phyloP scores from a whole-genome alignment of 2,797 vertebrate species.

The Orestias chungarensis region DNA sequence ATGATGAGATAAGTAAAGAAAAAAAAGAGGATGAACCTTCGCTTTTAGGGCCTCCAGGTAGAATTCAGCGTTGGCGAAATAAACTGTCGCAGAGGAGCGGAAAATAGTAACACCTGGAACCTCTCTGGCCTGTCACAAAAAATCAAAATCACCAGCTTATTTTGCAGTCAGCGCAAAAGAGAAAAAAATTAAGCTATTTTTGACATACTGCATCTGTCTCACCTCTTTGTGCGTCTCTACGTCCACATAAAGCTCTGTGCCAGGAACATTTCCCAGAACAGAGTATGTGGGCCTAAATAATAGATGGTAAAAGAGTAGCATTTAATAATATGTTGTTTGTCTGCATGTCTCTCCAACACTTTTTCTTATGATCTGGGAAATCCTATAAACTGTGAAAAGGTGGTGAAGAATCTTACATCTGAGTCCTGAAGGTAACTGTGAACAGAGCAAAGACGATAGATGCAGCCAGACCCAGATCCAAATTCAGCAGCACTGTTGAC shows the following conservation, averaged over 20 bases:
- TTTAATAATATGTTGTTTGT: not conserved
- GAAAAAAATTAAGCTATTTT: not conserved
- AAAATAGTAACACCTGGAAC: slow-evolving; percentile 94
- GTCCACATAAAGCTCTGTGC: slow-evolving; percentile 83
- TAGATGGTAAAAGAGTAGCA: not conserved
- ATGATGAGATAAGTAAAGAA: not conserved
- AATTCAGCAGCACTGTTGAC: slow-evolving; percentile 87
- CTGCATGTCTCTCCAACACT: not conserved
- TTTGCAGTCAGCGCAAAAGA: not conserved
- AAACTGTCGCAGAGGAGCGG: slow-evolving; percentile 89
- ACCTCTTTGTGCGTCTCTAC: slow-evolving; percentile 79
- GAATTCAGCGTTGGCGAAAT: slow-evolving; percentile 95
- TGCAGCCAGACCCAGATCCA: slow-evolving; percentile 90
- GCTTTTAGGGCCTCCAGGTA: slow-evolving; percentile 88
- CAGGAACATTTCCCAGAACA: slow-evolving; percentile 80
- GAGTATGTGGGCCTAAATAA: slow-evolving; percentile 79
- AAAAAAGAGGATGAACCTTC: slow-evolving; percentile 80
- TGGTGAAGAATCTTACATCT: slow-evolving; percentile 84
- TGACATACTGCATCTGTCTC: slow-evolving; percentile 13
- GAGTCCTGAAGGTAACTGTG: slow-evolving; percentile 91
- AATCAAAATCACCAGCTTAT: not conserved
- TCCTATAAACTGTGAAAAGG: not conserved
- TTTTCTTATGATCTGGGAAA: slow-evolving; percentile 2
- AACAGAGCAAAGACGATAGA: slow-evolving; percentile 88
- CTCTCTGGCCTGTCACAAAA: slow-evolving; percentile 84